phyloP scores from a whole-genome alignment of 2,113 vertebrate species.

The Oophaga pumilio region DNA sequence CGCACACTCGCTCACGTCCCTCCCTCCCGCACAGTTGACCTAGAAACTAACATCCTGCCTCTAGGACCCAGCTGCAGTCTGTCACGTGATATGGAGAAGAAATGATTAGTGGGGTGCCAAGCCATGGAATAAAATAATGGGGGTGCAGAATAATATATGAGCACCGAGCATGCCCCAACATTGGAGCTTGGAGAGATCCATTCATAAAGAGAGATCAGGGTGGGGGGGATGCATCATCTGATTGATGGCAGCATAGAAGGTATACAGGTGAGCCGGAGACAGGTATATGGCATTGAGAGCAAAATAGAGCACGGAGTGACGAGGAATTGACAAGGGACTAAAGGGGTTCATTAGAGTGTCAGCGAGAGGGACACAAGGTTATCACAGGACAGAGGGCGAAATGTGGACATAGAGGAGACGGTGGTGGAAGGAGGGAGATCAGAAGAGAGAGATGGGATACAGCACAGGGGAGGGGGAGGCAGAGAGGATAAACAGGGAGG shows the following conservation, averaged over 20 bases:
- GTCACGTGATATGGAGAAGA: slow-evolving; percentile 15
- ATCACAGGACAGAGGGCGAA: neutral
- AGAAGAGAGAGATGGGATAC: slow-evolving; percentile 31
- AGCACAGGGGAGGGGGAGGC: slow-evolving; percentile 8
- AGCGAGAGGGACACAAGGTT: slow-evolving; percentile 23
- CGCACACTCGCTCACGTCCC: neutral
- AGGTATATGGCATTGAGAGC: neutral
- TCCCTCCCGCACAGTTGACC: slow-evolving; percentile 33
- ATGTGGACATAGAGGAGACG: slow-evolving; percentile 10
- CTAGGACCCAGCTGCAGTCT: slow-evolving; percentile 42
- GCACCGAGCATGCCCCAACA: neutral
- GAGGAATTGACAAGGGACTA: neutral
- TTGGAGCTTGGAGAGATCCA: neutral
- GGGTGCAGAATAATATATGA: neutral
- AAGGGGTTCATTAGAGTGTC: slow-evolving; percentile 28
- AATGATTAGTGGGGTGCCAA: neutral
- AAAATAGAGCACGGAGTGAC: neutral
- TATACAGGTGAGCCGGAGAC: neutral
- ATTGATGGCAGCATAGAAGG: neutral
- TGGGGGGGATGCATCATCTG: neutral
- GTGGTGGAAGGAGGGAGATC: slow-evolving; percentile 10
- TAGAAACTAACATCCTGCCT: slow-evolving; percentile 46
- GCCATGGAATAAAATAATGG: neutral
- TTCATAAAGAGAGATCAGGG: neutral
- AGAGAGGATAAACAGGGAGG: slow-evolving; percentile 30